Evolutionary conservation across 1,140 invertebrate genomes (phyloP), one percentile per base, ranked within the genome.

Genomic region (Venustaconcha ellipsiformis): DNA sequence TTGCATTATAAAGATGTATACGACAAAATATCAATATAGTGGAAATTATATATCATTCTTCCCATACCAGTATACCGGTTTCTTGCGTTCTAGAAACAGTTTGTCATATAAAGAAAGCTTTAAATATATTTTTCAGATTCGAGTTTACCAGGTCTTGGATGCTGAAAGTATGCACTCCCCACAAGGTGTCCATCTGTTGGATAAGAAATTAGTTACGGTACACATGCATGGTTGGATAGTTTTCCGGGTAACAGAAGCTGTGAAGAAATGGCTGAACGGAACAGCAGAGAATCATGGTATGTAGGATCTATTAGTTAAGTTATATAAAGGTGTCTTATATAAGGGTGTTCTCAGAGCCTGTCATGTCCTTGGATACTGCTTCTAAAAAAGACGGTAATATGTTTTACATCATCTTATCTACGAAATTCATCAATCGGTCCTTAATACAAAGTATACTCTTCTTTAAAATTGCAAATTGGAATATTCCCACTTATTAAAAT

Each of bases 161-260:
- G 83, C 89, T 5, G 81, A 83, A 26, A 87, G 84, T 69, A 82
- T 92, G 58, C 82, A 88, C 57, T 84, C 88, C 62, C 90, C 90
- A 23, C 87, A 91, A 63, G 82, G 90, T 20, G 72, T 92, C 62
- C 88, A 88, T 70, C 78, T 93, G 2, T 71, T 93, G 18, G 92
- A 92, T 75, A 87, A 91, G 14, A 90, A 91, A 76, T 89, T 91
- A 58, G 89, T 93, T 17, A 91, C 90, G 64, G 89, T 91, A 17
- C 88, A 92, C 71, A 89, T 88, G 17, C 90, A 90, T 37, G 92
- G 92, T 18, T 94, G 92, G 93, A 89, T 92, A 83, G 92, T 93
- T 15, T 92, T 92, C 82, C 90, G 90, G 63, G 91, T 92, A 1
- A 90, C 88, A 72, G 82, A 86, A 70, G 90, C 92, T 12, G 90